Percentiles rank a stretch among this genome's conserved stretches.
phyloP scores from a whole-genome alignment of 2,888 invertebrate genomes.

The Acronicta psi region DNA sequence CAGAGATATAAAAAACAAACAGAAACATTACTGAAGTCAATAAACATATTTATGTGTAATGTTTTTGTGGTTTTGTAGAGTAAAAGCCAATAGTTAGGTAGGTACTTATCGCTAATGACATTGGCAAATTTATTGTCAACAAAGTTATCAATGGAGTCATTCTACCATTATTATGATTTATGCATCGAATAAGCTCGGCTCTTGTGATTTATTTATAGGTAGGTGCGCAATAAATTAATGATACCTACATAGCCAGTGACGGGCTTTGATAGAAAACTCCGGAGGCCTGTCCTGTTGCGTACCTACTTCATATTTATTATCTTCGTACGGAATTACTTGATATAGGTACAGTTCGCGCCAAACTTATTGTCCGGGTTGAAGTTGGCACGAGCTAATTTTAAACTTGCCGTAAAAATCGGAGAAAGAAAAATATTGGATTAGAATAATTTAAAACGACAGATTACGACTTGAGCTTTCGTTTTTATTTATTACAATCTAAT shows the following conservation, averaged over 20 bases:
- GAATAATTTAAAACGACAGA: too few relatives aligned
- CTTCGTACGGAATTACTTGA: conserved; percentile 14
- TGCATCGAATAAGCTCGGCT: conserved; percentile 23
- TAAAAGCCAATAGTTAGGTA: conserved; percentile 2
- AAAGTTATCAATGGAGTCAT: conserved; percentile 40
- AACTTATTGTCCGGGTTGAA: too few relatives aligned
- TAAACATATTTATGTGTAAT: not conserved
- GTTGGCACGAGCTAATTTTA: too few relatives aligned
- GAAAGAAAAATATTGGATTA: too few relatives aligned
- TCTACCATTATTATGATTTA: conserved; percentile 44
- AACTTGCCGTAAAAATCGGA: too few relatives aligned
- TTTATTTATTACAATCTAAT: too few relatives aligned
- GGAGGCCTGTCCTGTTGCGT: conserved; percentile 9
- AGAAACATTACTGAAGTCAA: not conserved
- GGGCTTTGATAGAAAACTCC: conserved; percentile 31
- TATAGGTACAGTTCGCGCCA: too few relatives aligned
- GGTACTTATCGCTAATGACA: conserved; percentile 29
- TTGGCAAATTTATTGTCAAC: conserved; percentile 28
- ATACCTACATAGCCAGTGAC: conserved; percentile 16
- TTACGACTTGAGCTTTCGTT: too few relatives aligned
- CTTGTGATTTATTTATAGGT: conserved; percentile 13
- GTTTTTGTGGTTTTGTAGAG: not conserved
- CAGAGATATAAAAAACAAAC: not conserved
- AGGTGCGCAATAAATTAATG: conserved; percentile 36
- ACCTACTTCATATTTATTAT: conserved; percentile 35